phyloP scores from a whole-genome alignment of 2,888 invertebrate species.

The Antitype chi region DNA sequence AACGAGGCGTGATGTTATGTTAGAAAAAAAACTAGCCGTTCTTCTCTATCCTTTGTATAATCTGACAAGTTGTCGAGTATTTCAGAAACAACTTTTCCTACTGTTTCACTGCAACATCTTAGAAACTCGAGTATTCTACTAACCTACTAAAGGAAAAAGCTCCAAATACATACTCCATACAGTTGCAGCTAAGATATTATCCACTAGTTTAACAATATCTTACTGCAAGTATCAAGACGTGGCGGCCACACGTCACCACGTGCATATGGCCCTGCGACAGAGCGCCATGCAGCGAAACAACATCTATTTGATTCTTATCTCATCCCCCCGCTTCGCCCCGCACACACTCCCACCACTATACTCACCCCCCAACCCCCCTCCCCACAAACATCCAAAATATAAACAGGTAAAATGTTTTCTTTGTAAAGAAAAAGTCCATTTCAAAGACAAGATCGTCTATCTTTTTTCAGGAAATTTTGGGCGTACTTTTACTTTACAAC shows the following conservation, averaged over 20 bases:
- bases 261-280: slow-evolving; percentile 85
- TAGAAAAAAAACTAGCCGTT: neutral
- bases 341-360: slow-evolving; percentile 65
- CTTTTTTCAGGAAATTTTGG: slow-evolving; percentile 74
- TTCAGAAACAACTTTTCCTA: slow-evolving; percentile 9
- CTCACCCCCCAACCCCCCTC: slow-evolving; percentile 64
- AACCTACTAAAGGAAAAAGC: slow-evolving; percentile 49
- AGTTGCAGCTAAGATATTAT: slow-evolving; percentile 60
- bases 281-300: slow-evolving; percentile 88
- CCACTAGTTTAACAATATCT: slow-evolving; percentile 70
- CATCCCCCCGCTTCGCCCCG: slow-evolving; percentile 73
- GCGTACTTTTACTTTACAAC: slow-evolving; percentile 65
- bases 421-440: slow-evolving; percentile 84
- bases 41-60: neutral
- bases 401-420: slow-evolving; percentile 87
- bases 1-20: too few species aligned
- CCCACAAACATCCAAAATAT: slow-evolving; percentile 83
- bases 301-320: slow-evolving; percentile 91
- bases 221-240: slow-evolving; percentile 85
- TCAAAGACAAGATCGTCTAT: slow-evolving; percentile 81
- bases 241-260: slow-evolving; percentile 82
- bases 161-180: slow-evolving; percentile 43
- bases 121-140: slow-evolving; percentile 33
- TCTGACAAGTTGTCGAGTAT: neutral
- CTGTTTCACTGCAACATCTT: slow-evolving; percentile 3